A percentile compares a stretch with the other conserved stretches of the same genome.
phyloP scores from a whole-genome alignment of 2,113 vertebrate species.

The human region DNA sequence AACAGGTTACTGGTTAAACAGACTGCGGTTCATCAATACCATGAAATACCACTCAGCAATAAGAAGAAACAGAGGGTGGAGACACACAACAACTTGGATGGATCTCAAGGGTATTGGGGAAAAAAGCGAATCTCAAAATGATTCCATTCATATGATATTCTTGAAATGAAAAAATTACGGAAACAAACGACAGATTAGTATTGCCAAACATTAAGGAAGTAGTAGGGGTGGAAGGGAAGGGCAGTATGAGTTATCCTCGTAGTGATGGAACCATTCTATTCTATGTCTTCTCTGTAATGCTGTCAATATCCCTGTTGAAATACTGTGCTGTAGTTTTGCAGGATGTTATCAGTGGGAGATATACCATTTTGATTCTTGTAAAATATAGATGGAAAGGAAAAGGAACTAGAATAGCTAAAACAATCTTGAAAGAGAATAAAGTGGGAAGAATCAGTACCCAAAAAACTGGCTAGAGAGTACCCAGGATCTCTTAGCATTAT shows the following conservation, averaged over 20 bases:
- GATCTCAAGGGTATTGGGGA: not conserved
- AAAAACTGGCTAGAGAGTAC: not conserved
- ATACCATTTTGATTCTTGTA: not conserved
- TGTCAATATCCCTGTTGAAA: not conserved
- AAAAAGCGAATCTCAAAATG: not conserved
- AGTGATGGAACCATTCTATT: not conserved
- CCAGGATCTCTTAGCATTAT: not conserved
- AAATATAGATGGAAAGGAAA: not conserved
- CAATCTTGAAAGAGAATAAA: not conserved
- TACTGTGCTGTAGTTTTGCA: not conserved
- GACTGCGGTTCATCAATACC: not conserved
- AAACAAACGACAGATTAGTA: not conserved
- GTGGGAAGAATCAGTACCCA: not conserved
- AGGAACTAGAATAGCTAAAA: not conserved
- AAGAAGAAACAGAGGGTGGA: not conserved
- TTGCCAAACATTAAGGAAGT: not conserved
- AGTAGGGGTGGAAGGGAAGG: not conserved
- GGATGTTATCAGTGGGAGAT: not conserved
- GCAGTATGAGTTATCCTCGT: not conserved
- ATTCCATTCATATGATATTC: not conserved
- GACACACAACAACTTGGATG: not conserved
- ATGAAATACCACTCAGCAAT: not conserved
- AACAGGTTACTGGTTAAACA: not conserved
- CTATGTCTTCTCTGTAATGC: not conserved
- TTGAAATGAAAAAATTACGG: not conserved